These are phyloP conservation scores for Gymnorhina tibicen DNA, from an alignment of 2,113 vertebrate species.

Conservation along the genomic window DNA sequence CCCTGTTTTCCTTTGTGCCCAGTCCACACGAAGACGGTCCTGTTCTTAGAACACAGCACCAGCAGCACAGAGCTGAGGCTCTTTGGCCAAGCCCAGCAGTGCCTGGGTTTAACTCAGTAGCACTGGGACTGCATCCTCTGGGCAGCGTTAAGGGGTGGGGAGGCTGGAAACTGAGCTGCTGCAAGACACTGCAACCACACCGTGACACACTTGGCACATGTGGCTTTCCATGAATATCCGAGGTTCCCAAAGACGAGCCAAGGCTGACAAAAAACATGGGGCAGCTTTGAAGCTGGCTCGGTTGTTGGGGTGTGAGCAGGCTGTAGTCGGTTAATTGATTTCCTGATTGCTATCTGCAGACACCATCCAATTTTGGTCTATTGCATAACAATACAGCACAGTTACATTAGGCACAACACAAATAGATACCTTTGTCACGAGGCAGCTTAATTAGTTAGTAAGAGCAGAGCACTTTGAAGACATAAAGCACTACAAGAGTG, in stretches of 20 bases:
- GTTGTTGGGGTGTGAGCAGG: background rate
- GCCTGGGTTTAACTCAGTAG: background rate
- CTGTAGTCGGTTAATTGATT: background rate
- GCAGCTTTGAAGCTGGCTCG: background rate
- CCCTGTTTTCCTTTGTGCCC: background rate
- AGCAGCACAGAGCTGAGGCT: background rate
- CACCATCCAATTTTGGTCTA: background rate
- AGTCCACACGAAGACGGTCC: fast-evolving
- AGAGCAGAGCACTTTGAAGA: background rate
- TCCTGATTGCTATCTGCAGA: background rate
- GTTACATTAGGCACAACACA: background rate
- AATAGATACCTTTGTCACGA: background rate
- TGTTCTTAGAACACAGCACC: background rate
- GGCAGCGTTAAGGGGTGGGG: background rate
- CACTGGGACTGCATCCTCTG: background rate
- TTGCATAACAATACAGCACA: background rate
- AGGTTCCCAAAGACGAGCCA: background rate
- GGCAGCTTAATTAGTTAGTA: background rate
- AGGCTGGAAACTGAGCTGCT: background rate
- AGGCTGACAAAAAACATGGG: background rate
- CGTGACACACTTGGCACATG: fast-evolving
- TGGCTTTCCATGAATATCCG: background rate
- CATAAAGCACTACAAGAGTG: background rate
- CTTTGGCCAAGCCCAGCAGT: background rate
- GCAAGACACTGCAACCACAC: background rate